These are phyloP conservation scores for Erannis defoliaria DNA, from an alignment of 2,888 invertebrate genomes.

Conservation along the genomic window DNA sequence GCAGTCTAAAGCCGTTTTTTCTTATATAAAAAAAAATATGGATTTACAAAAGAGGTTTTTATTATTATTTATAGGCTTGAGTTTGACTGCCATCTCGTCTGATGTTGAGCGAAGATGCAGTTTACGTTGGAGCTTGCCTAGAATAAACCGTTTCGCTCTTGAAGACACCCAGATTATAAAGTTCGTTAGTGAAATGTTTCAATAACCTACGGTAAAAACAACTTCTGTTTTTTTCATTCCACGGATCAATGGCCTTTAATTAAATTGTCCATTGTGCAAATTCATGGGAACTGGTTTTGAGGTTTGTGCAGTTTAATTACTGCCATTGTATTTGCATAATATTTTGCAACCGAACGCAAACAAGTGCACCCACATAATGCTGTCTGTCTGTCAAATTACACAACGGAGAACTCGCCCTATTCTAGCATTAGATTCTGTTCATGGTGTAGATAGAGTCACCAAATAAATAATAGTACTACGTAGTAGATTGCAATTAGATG, in stretches of 20 bases:
- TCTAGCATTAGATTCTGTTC: neutral
- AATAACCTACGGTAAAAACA: neutral
- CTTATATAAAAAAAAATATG: too few relatives aligned
- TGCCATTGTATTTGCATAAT: conserved; percentile 34
- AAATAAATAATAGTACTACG: too few relatives aligned
- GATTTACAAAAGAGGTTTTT: too few relatives aligned
- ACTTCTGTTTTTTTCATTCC: neutral
- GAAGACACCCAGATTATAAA: neutral
- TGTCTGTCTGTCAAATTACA: conserved; percentile 18
- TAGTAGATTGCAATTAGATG: too few relatives aligned
- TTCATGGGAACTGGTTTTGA: conserved; percentile 31
- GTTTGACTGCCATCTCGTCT: too few relatives aligned
- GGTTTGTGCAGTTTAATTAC: conserved; percentile 41
- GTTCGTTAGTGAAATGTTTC: neutral
- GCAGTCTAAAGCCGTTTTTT: too few relatives aligned
- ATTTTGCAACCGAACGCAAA: conserved; percentile 32
- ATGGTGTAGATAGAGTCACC: neutral
- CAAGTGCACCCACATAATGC: conserved; percentile 36
- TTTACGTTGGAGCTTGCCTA: too few relatives aligned
- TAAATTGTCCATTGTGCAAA: conserved; percentile 27
- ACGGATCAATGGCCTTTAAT: conserved; percentile 12
- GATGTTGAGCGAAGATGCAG: too few relatives aligned
- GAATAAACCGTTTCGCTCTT: neutral
- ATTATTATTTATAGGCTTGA: too few relatives aligned
- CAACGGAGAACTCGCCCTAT: neutral